Conservation (phyloP, 2,797 vertebrate genomes). For the Ceryle rudis region DNA sequence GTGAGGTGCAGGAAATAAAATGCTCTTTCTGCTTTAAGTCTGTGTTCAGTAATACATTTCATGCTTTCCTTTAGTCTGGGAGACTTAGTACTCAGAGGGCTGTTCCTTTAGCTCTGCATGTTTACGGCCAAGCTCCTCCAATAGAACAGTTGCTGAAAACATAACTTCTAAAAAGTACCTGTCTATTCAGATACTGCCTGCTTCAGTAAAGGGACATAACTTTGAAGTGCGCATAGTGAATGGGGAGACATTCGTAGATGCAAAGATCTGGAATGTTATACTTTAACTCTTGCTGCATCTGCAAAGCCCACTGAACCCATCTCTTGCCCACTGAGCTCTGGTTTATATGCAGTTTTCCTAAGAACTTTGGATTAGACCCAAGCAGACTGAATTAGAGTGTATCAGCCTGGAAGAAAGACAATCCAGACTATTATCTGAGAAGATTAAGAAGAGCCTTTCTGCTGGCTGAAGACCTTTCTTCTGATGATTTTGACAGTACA, state of each 20-base stretch:
- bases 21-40: neutral
- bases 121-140: neutral
- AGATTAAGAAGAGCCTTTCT: constrained; percentile 34
- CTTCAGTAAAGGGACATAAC: neutral
- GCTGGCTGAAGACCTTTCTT: constrained; percentile 36
- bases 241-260: neutral
- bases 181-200: neutral
- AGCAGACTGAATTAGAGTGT: constrained; percentile 22
- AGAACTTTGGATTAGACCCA: constrained; percentile 26
- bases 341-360: constrained; percentile 19
- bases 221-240: neutral
- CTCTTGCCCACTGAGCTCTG: neutral
- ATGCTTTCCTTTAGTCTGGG: neutral
- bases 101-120: neutral
- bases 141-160: neutral
- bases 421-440: constrained; percentile 7
- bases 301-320: neutral
- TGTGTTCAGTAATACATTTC: neutral
- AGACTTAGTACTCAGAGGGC: neutral
- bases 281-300: neutral
- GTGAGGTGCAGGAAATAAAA: neutral
- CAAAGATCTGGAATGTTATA: neutral
- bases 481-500: neutral
- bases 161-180: neutral
- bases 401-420: constrained; percentile 44